A percentile compares a stretch with the other conserved stretches of the same genome.
Evolutionary conservation across 2,797 vertebrate genomes (phyloP).

Genomic region (Anomalospiza imberbis): DNA sequence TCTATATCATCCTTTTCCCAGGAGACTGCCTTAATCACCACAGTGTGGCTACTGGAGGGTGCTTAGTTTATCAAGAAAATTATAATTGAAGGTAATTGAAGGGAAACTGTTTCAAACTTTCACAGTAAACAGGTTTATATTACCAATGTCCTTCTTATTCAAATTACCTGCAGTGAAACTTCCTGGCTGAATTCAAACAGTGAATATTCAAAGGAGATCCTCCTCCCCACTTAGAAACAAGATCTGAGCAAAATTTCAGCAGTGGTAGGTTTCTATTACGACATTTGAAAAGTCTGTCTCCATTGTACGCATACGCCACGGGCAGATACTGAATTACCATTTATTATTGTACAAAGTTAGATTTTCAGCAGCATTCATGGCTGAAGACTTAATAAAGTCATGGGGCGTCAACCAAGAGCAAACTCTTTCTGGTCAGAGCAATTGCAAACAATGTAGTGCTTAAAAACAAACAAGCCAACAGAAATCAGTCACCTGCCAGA

Average conservation of each 20-base stretch:
- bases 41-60: background rate
- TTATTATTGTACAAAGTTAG: background rate
- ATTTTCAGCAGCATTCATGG: background rate
- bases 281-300: background rate
- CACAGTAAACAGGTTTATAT: background rate
- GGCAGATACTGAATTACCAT: background rate
- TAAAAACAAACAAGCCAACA: background rate
- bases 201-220: background rate
- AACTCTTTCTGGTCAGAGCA: background rate
- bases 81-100: background rate
- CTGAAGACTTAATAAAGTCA: background rate
- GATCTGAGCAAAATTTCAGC: background rate
- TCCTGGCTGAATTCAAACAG: background rate
- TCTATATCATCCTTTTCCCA: background rate
- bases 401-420: background rate
- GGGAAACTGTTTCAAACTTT: background rate
- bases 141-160: background rate
- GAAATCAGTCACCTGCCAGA: background rate
- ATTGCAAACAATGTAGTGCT: background rate
- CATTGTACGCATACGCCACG: background rate
- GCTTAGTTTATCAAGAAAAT: background rate
- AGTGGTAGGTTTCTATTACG: background rate
- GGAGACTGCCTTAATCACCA: background rate
- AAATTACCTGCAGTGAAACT: background rate
- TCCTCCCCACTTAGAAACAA: background rate